Conservation (phyloP, 2,797 vertebrate species). For the Trachurus trachurus region DNA sequence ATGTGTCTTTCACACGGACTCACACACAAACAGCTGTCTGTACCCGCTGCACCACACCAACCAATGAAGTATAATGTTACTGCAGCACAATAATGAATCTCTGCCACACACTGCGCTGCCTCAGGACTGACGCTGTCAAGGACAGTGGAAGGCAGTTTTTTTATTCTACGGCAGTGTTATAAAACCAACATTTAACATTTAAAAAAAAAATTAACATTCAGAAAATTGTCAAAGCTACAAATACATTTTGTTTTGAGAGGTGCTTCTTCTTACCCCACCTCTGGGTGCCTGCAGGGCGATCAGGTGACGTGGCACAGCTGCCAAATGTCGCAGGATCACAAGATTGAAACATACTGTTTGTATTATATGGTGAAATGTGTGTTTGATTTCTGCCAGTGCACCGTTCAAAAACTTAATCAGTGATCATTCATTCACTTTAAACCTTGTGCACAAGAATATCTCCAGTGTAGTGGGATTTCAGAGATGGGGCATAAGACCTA, state of each 20-base stretch:
- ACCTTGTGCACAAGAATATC: background rate
- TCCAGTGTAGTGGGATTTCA: background rate
- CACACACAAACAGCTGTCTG: constrained; percentile 40
- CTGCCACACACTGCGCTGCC: constrained; percentile 42
- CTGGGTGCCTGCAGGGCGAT: constrained; percentile 11
- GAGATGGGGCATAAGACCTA: background rate
- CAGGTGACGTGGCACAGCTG: constrained; percentile 4
- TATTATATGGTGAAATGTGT: background rate
- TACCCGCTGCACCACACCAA: constrained; percentile 27
- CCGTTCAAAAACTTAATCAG: background rate
- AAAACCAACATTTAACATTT: constrained; percentile 27
- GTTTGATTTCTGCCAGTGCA: background rate
- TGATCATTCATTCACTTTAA: background rate
- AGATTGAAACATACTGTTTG: background rate
- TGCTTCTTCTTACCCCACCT: constrained; percentile 5
- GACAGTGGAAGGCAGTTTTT: constrained; percentile 21
- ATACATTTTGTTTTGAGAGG: too few relatives aligned
- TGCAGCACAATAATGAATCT: constrained; percentile 64
- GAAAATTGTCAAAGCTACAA: too few relatives aligned
- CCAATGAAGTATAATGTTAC: constrained; percentile 47
- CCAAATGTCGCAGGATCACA: constrained; percentile 10
- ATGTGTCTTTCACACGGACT: constrained; percentile 37
- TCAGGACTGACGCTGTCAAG: constrained; percentile 51
- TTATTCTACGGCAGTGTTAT: background rate
- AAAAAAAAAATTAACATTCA: too few relatives aligned